These are phyloP conservation scores for Erannis defoliaria DNA, from an alignment of 2,888 invertebrate genomes.

Conservation along the genomic window DNA sequence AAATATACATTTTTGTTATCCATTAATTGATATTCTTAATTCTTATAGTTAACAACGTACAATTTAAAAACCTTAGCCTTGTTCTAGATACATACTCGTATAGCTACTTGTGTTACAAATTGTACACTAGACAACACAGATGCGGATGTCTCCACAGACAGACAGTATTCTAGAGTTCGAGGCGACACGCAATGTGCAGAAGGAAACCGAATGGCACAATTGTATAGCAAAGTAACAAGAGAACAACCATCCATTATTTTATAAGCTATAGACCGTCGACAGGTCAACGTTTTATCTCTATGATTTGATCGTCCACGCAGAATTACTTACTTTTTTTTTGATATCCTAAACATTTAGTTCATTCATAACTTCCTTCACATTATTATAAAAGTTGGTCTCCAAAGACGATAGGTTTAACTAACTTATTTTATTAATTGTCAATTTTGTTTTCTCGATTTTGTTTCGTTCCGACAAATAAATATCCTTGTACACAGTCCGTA, in stretches of 20 bases:
- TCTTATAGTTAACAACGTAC: constrained; percentile 15
- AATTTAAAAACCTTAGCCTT: constrained; percentile 50
- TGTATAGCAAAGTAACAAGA: constrained; percentile 43
- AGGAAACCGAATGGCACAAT: constrained; percentile 82
- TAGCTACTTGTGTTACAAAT: constrained; percentile 56
- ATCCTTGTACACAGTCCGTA: constrained; percentile 71
- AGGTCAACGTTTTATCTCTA: constrained; percentile 2
- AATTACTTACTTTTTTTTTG: constrained; percentile 26
- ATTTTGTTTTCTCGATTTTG: constrained; percentile 35
- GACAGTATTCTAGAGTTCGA: constrained; percentile 47
- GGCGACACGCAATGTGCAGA: constrained; percentile 74
- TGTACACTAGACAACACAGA: constrained; percentile 63
- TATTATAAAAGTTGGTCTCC: constrained; percentile 76
- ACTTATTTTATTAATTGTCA: constrained; percentile 47
- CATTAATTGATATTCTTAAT: constrained; percentile 23
- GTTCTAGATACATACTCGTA: constrained; percentile 63
- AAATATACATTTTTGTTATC: constrained; percentile 30
- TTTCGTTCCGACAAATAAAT: constrained; percentile 53
- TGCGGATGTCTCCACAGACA: constrained; percentile 71
- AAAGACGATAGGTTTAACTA: constrained; percentile 63
- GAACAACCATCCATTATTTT: constrained; percentile 25
- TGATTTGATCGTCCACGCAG: constrained; percentile 23
- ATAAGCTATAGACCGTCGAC: constrained; percentile 22
- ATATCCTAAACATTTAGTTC: constrained; percentile 35
- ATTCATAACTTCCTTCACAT: constrained; percentile 47